These are phyloP conservation scores for Lathamus discolor DNA, from an alignment of 2,113 vertebrate species.

Conservation along the genomic window DNA sequence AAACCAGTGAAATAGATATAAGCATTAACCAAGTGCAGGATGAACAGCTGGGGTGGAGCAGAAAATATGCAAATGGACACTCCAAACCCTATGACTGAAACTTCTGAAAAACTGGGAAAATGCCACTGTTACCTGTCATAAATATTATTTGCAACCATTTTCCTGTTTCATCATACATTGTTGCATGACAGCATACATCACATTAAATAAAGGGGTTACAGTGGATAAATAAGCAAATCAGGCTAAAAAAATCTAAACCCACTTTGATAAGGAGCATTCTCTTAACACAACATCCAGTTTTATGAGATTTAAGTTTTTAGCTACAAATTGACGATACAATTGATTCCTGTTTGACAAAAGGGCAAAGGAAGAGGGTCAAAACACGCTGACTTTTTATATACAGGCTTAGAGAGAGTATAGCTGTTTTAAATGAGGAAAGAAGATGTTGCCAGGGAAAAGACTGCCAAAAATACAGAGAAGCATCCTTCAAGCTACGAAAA, in stretches of 20 bases:
- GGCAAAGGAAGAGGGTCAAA: not conserved
- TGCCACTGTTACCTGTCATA: not conserved
- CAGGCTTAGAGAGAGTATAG: not conserved
- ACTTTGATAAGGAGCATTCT: not conserved
- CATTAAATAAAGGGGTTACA: not conserved
- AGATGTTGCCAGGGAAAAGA: not conserved
- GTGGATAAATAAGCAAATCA: not conserved
- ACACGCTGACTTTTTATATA: not conserved
- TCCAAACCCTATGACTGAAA: not conserved
- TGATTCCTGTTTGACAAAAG: not conserved
- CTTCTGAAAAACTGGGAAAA: not conserved
- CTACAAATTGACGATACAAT: not conserved
- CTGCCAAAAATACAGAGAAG: not conserved
- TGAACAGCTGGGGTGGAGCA: not conserved
- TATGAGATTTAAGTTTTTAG: not conserved
- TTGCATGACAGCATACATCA: not conserved
- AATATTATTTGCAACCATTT: not conserved
- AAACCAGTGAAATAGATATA: not conserved
- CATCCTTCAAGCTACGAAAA: not conserved
- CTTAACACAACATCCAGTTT: not conserved
- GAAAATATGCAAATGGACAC: not conserved
- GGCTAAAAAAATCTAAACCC: not conserved
- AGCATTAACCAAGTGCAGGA: not conserved
- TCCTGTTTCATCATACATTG: not conserved
- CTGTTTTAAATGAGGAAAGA: not conserved